These are phyloP conservation scores for Nixonia krombeini DNA, from an alignment of 1,140 invertebrate species.

Conservation along the genomic window DNA sequence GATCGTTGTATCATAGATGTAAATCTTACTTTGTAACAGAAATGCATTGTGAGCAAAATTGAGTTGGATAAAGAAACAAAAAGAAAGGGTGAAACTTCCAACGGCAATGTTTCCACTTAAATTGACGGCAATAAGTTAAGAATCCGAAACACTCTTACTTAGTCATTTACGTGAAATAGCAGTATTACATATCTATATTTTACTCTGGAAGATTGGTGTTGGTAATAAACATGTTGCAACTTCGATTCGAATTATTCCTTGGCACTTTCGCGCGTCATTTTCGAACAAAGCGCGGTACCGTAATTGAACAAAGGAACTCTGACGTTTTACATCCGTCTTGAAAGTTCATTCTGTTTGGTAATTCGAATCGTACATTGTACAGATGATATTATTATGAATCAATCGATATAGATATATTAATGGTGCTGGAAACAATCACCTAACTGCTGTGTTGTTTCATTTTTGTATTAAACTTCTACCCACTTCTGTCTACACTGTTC, in stretches of 20 bases:
- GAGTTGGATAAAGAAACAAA: too few species aligned
- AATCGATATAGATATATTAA: conserved; percentile 58
- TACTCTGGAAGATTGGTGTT: conserved; percentile 50
- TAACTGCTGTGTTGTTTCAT: conserved; percentile 71
- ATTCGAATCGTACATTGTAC: conserved; percentile 54
- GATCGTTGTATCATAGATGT: conserved; percentile 32
- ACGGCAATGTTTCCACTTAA: too few species aligned
- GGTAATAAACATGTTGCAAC: conserved; percentile 54
- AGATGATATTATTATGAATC: conserved; percentile 41
- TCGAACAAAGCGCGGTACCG: too few species aligned
- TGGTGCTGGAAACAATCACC: conserved; percentile 69
- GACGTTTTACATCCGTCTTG: not conserved
- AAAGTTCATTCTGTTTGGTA: conserved; percentile 11
- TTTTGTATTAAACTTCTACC: conserved; percentile 72
- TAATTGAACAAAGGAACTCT: too few species aligned
- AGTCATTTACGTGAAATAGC: conserved; percentile 42
- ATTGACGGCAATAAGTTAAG: too few species aligned
- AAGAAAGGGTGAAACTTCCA: conserved; percentile 9
- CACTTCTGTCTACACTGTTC: conserved; percentile 72
- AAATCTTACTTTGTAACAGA: conserved; percentile 14
- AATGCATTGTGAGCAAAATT: conserved; percentile 31
- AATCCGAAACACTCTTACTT: too few species aligned
- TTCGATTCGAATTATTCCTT: conserved; percentile 55
- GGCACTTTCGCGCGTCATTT: too few species aligned
- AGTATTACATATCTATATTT: conserved; percentile 45